Conservation (phyloP, 2,797 vertebrate species). For the Enteromius mattozi region DNA sequence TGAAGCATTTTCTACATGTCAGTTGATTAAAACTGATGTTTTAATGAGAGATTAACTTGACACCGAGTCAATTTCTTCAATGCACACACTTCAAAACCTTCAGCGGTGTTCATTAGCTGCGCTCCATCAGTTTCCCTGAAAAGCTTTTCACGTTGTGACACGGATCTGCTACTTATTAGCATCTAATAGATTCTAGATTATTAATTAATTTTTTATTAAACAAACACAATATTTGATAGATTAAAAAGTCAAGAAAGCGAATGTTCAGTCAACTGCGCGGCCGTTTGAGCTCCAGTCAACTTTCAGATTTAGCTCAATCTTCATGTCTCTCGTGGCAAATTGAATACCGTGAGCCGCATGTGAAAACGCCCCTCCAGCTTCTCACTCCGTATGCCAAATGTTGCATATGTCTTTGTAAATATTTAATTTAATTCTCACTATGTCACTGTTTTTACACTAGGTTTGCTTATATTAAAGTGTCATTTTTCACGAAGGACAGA, state of each 20-base stretch:
- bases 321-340: conserved; percentile 35
- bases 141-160: conserved; percentile 4
- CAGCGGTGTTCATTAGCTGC: conserved; percentile 1
- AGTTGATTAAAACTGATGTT: neutral
- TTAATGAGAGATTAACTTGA: conserved; percentile 15
- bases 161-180: conserved; percentile 1
- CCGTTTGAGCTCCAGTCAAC: neutral
- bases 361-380: neutral
- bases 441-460: conserved; percentile 7
- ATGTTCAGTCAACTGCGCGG: conserved; percentile 6
- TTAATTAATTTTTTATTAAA: conserved; percentile 14
- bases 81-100: conserved; percentile 14
- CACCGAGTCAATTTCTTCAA: neutral
- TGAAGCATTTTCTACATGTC: neutral
- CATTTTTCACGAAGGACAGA: neutral
- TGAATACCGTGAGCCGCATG: neutral
- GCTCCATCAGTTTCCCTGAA: conserved; percentile 4
- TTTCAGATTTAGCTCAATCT: conserved; percentile 2
- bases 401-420: conserved; percentile 42
- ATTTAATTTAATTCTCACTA: neutral
- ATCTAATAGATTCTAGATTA: conserved; percentile 18
- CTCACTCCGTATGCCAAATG: conserved; percentile 30
- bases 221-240: neutral
- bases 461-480: neutral
- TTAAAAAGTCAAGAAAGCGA: conserved; percentile 28